Conservation (phyloP, 2,113 vertebrate genomes). For the Ciconia stormi region DNA sequence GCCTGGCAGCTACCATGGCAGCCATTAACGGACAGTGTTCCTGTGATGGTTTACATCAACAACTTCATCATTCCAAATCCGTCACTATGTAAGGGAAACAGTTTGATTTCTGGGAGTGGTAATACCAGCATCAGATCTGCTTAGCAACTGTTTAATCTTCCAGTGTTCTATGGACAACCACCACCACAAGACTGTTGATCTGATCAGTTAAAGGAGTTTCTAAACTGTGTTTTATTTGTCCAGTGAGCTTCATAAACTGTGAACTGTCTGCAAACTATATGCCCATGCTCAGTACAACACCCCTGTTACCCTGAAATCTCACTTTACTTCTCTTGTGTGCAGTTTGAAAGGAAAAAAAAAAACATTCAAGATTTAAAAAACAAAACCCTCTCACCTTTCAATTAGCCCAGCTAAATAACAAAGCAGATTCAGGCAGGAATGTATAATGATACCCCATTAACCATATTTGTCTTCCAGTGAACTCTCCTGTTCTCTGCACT, state of each 20-base stretch:
- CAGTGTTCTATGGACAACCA: neutral
- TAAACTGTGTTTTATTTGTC: neutral
- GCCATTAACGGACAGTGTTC: rapidly evolving
- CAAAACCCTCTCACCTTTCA: neutral
- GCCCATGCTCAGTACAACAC: neutral
- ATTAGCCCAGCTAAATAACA: neutral
- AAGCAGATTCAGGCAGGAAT: neutral
- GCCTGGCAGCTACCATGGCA: neutral
- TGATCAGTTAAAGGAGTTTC: neutral
- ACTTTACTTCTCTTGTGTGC: neutral
- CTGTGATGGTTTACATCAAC: neutral
- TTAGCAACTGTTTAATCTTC: neutral
- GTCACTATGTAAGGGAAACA: neutral
- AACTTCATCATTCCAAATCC: neutral
- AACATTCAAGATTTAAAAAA: neutral
- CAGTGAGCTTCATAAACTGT: neutral
- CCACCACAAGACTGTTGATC: neutral
- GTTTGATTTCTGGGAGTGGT: neutral
- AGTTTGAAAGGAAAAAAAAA: neutral
- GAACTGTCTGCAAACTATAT: neutral
- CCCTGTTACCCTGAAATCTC: neutral
- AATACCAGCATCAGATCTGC: neutral
- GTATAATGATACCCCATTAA: neutral
- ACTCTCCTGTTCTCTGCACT: neutral
- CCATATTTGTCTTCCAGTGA: neutral